Percentiles rank a stretch among this genome's conserved stretches.
Conservation (phyloP, 2,113 vertebrate species). For the Mastomys natalensis region DNA sequence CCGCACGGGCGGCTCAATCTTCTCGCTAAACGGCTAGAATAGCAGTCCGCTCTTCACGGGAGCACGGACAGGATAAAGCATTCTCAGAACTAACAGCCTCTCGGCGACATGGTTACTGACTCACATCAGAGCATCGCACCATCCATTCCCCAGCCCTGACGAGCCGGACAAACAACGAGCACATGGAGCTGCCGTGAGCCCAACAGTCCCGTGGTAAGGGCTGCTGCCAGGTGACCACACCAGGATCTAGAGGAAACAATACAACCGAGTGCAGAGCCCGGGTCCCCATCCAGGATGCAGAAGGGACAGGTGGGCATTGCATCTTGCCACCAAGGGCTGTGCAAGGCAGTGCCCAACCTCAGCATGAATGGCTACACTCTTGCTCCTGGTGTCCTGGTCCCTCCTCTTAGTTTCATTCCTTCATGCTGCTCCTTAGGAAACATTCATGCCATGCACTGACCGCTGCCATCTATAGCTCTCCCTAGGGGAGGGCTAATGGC, state of each 20-base stretch:
- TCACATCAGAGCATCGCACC: too few relatives aligned
- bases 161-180: fast-evolving
- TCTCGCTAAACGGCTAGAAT: not conserved
- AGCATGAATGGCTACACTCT: not conserved
- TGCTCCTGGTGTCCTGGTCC: not conserved
- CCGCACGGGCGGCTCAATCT: not conserved
- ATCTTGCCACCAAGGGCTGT: not conserved
- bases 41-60: not conserved
- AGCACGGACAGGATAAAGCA: not conserved
- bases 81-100: not conserved
- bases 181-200: not conserved
- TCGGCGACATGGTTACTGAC: not conserved
- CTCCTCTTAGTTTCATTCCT: not conserved
- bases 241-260: not conserved
- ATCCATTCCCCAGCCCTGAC: not conserved
- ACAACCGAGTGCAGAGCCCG: not conserved
- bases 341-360: not conserved
- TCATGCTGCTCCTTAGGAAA: not conserved
- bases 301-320: not conserved
- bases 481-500: not conserved
- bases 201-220: not conserved
- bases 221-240: not conserved
- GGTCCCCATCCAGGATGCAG: not conserved
- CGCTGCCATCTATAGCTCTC: not conserved
- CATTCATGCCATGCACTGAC: not conserved